Conservation (phyloP, 2,797 vertebrate genomes). For the Sphenodon punctatus region DNA sequence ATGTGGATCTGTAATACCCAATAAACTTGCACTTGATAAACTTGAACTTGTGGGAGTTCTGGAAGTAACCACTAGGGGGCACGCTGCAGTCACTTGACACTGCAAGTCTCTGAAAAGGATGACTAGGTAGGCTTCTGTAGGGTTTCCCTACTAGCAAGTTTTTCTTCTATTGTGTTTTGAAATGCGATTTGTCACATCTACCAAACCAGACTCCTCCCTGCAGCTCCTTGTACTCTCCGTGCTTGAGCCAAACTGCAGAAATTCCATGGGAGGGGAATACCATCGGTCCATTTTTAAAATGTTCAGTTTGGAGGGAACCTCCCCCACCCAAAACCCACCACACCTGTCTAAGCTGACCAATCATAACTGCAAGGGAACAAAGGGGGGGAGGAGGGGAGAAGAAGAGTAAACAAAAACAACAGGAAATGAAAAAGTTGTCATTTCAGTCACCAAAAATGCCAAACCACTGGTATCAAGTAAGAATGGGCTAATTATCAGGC, state of each 20-base stretch:
- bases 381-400: neutral
- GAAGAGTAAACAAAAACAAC: neutral
- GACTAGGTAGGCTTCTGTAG: neutral
- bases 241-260: no score
- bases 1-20: no score
- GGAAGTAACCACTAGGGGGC: conserved; percentile 35
- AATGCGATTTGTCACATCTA: no score
- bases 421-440: neutral
- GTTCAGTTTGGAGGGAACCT: neutral
- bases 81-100: neutral
- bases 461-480: neutral
- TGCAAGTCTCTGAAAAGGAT: no score
- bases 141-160: neutral
- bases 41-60: neutral
- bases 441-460: neutral
- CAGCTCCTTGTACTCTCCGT: no score
- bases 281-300: neutral
- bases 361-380: neutral
- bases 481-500: no score
- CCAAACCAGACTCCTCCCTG: no score
- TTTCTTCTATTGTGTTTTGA: neutral
- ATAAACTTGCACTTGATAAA: no score
- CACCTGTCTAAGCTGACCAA: conserved; percentile 1
- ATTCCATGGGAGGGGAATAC: no score
- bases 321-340: no score